A percentile compares a stretch with the other conserved stretches of the same genome.
Evolutionary conservation across 2,888 invertebrate genomes (phyloP).

Genomic region (Hypsopygia costalis): DNA sequence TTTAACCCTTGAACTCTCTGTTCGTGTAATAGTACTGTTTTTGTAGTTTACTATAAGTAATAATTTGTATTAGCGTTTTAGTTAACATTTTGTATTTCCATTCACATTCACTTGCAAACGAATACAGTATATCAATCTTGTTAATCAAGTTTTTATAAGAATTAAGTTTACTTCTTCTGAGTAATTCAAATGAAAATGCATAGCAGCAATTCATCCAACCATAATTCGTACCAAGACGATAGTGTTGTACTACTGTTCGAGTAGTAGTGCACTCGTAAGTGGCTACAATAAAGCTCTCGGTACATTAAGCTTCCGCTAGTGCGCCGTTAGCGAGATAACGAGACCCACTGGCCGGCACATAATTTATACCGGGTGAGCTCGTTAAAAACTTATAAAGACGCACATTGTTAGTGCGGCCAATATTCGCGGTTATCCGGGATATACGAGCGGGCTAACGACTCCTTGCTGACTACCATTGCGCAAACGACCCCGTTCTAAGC

Average conservation of each 20-base stretch:
- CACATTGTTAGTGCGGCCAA: constrained; percentile 79
- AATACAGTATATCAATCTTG: no score
- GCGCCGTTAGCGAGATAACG: constrained; percentile 78
- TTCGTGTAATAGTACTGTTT: no score
- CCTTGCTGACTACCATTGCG: constrained; percentile 44
- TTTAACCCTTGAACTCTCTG: no score
- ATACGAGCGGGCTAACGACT: constrained; percentile 70
- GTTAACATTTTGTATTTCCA: no score
- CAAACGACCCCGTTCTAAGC: constrained; percentile 44
- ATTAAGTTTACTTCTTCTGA: no score
- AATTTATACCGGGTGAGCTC: constrained; percentile 79
- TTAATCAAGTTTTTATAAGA: no score
- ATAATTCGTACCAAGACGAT: constrained; percentile 16
- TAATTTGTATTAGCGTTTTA: no score
- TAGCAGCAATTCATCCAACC: no score
- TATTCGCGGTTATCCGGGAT: constrained; percentile 71
- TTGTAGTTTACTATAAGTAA: no score
- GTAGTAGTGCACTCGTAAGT: constrained; percentile 59
- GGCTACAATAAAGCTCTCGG: constrained; percentile 78
- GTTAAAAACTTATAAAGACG: constrained; percentile 81
- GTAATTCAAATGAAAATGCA: neutral
- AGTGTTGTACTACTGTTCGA: constrained; percentile 25
- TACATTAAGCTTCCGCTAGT: constrained; percentile 78
- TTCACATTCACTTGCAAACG: no score
- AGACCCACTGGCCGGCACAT: constrained; percentile 76